phyloP scores from a whole-genome alignment of 2,797 vertebrate genomes.

The Anguilla anguilla region DNA sequence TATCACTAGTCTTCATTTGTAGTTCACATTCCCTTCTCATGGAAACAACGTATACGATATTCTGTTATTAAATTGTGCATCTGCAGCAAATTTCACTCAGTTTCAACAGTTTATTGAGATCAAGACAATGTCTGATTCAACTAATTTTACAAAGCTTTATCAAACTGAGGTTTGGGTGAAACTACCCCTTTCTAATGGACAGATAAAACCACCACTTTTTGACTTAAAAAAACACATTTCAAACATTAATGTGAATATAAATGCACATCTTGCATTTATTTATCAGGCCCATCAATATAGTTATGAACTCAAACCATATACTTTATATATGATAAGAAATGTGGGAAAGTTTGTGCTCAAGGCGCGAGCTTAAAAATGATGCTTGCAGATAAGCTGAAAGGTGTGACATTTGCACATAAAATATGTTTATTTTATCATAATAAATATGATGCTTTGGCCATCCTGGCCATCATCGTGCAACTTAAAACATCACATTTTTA shows the following conservation, averaged over 20 bases:
- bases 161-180: not conserved
- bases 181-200: not conserved
- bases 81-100: not conserved
- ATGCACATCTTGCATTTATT: conserved; percentile 14
- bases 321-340: not conserved
- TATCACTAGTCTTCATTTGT: not conserved
- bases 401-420: not conserved
- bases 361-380: not conserved
- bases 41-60: not conserved
- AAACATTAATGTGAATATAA: not conserved
- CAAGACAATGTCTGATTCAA: not conserved
- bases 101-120: not conserved
- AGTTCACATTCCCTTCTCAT: not conserved
- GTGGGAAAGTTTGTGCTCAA: not conserved
- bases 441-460: not conserved
- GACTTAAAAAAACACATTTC: not conserved
- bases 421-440: not conserved
- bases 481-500: not conserved
- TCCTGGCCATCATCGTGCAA: not conserved
- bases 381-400: not conserved
- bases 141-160: not conserved
- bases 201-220: not conserved
- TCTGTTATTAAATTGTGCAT: not conserved
- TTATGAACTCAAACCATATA: not conserved
- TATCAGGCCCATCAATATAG: not conserved